Conservation (phyloP, 2,797 vertebrate genomes). For the Psittacula derbiana region DNA sequence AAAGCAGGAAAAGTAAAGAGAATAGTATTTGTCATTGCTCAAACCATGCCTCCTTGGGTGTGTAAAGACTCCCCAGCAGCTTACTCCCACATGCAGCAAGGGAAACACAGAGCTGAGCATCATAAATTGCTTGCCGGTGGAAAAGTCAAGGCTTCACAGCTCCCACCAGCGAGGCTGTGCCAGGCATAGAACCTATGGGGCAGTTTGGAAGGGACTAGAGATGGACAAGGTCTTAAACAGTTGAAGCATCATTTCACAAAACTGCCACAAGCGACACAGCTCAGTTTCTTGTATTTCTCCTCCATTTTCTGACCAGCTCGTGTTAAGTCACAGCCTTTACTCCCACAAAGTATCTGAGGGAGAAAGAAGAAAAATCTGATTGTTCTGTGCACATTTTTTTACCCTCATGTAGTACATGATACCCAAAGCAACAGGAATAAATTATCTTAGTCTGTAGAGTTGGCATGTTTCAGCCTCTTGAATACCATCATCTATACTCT, state of each 20-base stretch:
- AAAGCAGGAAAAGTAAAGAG: neutral
- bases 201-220: neutral
- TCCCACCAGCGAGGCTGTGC: neutral
- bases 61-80: neutral
- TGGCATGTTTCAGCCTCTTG: neutral
- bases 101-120: neutral
- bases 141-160: neutral
- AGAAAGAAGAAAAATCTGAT: neutral
- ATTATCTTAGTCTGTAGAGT: neutral
- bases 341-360: neutral
- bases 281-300: neutral
- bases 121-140: too few species aligned
- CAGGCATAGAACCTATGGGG: neutral
- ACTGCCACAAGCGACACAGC: neutral
- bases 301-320: neutral
- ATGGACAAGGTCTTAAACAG: neutral
- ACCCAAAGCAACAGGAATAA: constrained; percentile 21
- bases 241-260: neutral
- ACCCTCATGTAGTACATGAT: neutral
- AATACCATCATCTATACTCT: neutral
- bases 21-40: neutral
- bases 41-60: neutral
- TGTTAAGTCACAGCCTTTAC: neutral
- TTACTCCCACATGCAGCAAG: neutral
- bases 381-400: neutral